These are phyloP conservation scores for Argynnis bischoffii DNA, from an alignment of 2,888 invertebrate species.

Conservation along the genomic window DNA sequence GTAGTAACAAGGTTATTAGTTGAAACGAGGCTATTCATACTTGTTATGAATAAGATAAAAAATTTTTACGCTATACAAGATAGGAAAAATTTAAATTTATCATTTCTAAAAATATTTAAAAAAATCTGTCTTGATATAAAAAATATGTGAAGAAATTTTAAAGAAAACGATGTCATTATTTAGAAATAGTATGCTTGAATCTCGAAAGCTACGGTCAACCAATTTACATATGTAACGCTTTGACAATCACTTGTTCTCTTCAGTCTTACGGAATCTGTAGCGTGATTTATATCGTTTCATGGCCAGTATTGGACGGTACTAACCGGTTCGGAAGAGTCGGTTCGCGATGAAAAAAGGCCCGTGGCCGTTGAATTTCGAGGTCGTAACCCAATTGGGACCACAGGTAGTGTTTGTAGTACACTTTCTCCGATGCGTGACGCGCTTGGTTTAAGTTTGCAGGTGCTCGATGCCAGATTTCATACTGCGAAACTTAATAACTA, in stretches of 20 bases:
- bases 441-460: conserved; percentile 66
- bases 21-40: conserved; percentile 10
- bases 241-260: conserved; percentile 25
- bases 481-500: conserved; percentile 19
- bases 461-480: conserved; percentile 40
- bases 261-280: conserved; percentile 30
- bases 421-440: conserved; percentile 79
- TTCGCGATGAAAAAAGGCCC: conserved; percentile 59
- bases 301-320: conserved; percentile 41
- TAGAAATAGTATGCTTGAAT: conserved; percentile 16
- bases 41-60: no score
- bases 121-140: neutral
- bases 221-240: conserved; percentile 30
- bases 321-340: conserved; percentile 53
- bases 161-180: conserved; percentile 6
- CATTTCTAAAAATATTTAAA: no score
- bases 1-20: conserved; percentile 11
- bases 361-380: conserved; percentile 71
- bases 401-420: conserved; percentile 75
- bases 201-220: conserved; percentile 20
- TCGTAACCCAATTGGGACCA: conserved; percentile 76
- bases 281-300: conserved; percentile 37
- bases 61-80: no score
- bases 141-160: conserved; percentile 7
- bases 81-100: no score